phyloP scores from a whole-genome alignment of 2,797 vertebrate species.

The Argyrosomus regius region DNA sequence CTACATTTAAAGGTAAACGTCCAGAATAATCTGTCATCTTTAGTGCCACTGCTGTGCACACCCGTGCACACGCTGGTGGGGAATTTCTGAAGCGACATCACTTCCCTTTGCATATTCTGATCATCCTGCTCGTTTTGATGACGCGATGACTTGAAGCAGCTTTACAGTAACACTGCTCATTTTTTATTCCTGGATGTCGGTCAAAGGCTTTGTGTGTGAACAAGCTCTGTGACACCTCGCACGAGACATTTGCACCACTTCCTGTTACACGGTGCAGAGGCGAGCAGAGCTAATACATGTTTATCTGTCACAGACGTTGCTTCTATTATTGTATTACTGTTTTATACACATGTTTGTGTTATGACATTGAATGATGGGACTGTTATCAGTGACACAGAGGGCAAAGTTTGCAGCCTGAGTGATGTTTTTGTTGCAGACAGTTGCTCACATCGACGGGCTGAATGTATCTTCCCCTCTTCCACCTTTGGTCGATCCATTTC shows the following conservation, averaged over 20 bases:
- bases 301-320: background rate
- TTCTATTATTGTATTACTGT: background rate
- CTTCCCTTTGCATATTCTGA: no score
- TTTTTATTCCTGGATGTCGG: background rate
- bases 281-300: no score
- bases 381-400: background rate
- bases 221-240: background rate
- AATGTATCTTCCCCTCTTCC: background rate
- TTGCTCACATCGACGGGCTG: background rate
- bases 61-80: no score
- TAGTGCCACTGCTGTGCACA: background rate
- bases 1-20: background rate
- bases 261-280: conserved; percentile 2
- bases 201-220: background rate
- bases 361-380: background rate
- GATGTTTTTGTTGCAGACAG: background rate
- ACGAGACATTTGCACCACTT: conserved; percentile 4
- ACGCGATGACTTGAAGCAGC: background rate
- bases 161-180: background rate
- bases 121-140: background rate
- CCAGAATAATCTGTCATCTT: background rate
- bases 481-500: conserved; percentile 1
- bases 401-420: background rate
- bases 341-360: background rate
- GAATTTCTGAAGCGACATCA: no score